Percentiles rank a stretch among this genome's conserved stretches.
phyloP scores from a whole-genome alignment of 2,113 vertebrate genomes.

The Miniopterus natalensis region DNA sequence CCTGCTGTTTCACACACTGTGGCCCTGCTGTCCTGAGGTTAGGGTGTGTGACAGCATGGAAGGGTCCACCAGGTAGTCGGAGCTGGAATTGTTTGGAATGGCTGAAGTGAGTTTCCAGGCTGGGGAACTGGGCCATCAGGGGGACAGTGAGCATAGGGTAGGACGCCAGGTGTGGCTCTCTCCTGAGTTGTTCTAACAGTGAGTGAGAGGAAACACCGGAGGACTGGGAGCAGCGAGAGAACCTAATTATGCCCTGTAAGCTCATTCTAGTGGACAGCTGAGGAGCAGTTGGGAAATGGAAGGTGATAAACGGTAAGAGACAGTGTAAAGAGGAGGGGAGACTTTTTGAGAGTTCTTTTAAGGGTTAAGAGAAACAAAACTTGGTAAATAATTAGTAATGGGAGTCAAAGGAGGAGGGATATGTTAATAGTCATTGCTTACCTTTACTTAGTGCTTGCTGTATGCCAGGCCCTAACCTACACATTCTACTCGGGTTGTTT shows the following conservation, averaged over 20 bases:
- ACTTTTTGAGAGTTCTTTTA: not conserved
- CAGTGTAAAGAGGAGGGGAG: not conserved
- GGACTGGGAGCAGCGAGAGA: rapidly evolving
- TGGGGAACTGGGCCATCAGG: not conserved
- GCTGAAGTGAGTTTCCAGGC: not conserved
- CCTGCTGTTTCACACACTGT: not conserved
- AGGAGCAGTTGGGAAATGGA: not conserved
- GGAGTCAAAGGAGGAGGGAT: not conserved
- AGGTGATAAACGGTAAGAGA: not conserved
- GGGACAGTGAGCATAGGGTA: not conserved
- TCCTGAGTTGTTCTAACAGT: not conserved
- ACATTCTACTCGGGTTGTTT: not conserved
- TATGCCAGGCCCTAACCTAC: not conserved
- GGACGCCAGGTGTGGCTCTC: not conserved
- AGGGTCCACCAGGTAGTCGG: rapidly evolving
- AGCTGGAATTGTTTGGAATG: not conserved
- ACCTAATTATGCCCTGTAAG: rapidly evolving
- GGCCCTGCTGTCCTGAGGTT: no score
- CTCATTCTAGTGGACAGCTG: not conserved
- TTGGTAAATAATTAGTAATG: not conserved
- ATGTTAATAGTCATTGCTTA: not conserved
- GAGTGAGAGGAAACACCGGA: not conserved
- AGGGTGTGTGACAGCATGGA: rapidly evolving
- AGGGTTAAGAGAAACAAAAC: not conserved
- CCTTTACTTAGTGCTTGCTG: not conserved